These are phyloP conservation scores for Anagrus nilaparvatae DNA, from an alignment of 1,140 invertebrate species.

Conservation along the genomic window DNA sequence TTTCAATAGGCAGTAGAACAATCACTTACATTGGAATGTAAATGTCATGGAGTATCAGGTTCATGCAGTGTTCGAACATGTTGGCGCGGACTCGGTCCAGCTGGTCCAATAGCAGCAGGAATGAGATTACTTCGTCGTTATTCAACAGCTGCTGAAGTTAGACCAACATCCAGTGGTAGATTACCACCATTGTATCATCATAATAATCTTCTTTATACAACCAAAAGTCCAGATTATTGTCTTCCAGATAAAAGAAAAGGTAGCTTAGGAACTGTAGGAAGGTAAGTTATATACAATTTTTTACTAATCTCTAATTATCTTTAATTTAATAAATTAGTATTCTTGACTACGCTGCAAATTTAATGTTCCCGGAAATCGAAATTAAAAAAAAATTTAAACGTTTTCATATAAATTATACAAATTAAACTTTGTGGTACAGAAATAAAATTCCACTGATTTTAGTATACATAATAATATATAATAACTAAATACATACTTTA, in stretches of 20 bases:
- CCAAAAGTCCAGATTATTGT: slow-evolving; percentile 59
- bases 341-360: background rate
- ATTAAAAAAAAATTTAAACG: no score
- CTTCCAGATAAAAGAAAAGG: slow-evolving; percentile 49
- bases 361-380: no score
- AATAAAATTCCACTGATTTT: no score
- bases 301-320: background rate
- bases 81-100: slow-evolving; percentile 48
- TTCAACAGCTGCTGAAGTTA: slow-evolving; percentile 37
- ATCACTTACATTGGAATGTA: slow-evolving; percentile 50
- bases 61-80: slow-evolving; percentile 57
- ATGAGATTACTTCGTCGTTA: slow-evolving; percentile 37
- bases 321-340: no score
- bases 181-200: slow-evolving; percentile 36
- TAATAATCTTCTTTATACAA: slow-evolving; percentile 54
- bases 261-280: slow-evolving; percentile 52
- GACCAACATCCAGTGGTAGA: slow-evolving; percentile 33
- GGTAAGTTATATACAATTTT: slow-evolving; percentile 39
- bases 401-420: no score
- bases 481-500: no score
- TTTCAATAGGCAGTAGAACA: slow-evolving; percentile 41
- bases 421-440: no score
- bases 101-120: slow-evolving; percentile 38
- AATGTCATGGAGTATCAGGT: slow-evolving; percentile 59
- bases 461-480: no score